A percentile compares a stretch with the other conserved stretches of the same genome.
Evolutionary conservation across 2,797 vertebrate genomes (phyloP).

Genomic region (Neosilurus mollespiculum): DNA sequence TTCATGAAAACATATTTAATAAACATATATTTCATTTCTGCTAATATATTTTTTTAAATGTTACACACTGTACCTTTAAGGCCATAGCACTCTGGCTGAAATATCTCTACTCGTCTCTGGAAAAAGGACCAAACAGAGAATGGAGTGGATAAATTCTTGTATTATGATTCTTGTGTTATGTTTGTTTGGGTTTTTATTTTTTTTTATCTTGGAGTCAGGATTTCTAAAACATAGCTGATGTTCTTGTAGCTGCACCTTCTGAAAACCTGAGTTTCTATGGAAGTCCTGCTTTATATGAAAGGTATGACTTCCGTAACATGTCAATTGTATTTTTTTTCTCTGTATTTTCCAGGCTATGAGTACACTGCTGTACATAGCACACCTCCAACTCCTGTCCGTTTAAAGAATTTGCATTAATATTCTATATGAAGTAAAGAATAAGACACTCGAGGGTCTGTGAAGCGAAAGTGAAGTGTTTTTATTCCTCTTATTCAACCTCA

Average conservation of each 20-base stretch:
- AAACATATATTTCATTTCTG: too few relatives aligned
- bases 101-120: neutral
- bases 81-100: neutral
- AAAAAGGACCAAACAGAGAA: neutral
- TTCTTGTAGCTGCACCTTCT: neutral
- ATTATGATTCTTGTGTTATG: neutral
- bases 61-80: neutral
- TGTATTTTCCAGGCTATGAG: neutral
- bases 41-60: too few relatives aligned
- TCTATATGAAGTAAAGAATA: neutral
- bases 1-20: too few relatives aligned
- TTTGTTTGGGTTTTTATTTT: neutral
- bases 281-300: neutral
- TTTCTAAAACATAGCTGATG: neutral
- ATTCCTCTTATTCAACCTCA: neutral
- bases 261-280: neutral
- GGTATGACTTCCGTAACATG: neutral
- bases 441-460: neutral
- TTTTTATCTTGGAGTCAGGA: neutral
- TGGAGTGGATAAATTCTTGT: neutral
- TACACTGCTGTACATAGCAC: neutral
- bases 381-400: neutral
- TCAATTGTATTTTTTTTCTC: neutral
- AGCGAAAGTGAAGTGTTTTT: neutral
- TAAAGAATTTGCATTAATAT: neutral